These are phyloP conservation scores for Brachypodius melanocephalos DNA, from an alignment of 2,113 vertebrate species.

Conservation along the genomic window DNA sequence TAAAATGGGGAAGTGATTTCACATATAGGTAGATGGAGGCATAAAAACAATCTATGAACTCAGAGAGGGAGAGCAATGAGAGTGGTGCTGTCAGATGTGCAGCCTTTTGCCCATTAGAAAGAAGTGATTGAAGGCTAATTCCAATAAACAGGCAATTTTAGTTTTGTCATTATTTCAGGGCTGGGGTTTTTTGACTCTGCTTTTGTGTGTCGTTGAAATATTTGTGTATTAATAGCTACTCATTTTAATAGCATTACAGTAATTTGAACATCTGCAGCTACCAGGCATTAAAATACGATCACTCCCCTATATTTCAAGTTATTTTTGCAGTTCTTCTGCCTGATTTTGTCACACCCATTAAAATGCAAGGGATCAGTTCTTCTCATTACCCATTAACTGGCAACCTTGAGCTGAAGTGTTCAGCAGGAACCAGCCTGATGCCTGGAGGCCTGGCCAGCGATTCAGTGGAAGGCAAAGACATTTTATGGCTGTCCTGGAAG, in stretches of 20 bases:
- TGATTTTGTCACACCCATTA: slow-evolving; percentile 22
- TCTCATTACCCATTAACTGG: slow-evolving; percentile 26
- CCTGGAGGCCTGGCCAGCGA: neutral
- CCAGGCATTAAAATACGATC: slow-evolving; percentile 6
- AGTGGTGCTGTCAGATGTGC: neutral
- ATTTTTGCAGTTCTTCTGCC: neutral
- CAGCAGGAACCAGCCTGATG: neutral
- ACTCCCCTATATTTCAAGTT: slow-evolving; percentile 26
- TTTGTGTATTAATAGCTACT: slow-evolving; percentile 49
- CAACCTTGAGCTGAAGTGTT: slow-evolving; percentile 30
- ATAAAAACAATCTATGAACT: slow-evolving; percentile 24
- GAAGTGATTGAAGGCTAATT: slow-evolving; percentile 18
- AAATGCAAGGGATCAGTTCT: slow-evolving; percentile 11
- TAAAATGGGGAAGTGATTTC: slow-evolving; percentile 49
- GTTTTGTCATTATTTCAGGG: neutral
- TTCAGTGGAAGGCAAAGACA: neutral
- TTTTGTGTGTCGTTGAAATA: slow-evolving; percentile 32
- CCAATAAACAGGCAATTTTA: neutral
- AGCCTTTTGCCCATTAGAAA: neutral
- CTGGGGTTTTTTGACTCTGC: neutral
- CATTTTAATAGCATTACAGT: slow-evolving; percentile 40
- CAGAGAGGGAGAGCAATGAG: neutral
- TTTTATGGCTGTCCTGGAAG: neutral
- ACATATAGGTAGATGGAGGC: slow-evolving; percentile 28
- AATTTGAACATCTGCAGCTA: slow-evolving; percentile 40